Conservation (phyloP, 1,140 invertebrate genomes). For the Fopius arisanus region DNA sequence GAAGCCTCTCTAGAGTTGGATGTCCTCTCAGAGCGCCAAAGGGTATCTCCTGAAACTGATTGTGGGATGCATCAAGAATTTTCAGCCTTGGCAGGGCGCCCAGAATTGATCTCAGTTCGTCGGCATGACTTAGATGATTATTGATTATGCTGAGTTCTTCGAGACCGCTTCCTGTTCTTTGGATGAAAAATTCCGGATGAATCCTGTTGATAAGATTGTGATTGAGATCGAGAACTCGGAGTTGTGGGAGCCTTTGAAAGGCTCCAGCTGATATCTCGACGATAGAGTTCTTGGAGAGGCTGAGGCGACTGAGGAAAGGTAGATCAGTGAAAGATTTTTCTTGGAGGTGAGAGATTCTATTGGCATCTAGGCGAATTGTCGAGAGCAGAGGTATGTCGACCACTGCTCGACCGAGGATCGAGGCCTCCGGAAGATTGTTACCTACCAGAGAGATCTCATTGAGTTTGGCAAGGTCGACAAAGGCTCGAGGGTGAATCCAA, state of each 20-base stretch:
- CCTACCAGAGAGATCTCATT: conserved; percentile 75
- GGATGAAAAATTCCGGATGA: conserved; percentile 82
- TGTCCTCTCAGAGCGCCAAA: conserved; percentile 79
- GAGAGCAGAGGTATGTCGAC: conserved; percentile 77
- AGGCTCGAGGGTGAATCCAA: conserved; percentile 80
- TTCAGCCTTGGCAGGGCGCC: conserved; percentile 79
- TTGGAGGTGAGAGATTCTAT: conserved; percentile 73
- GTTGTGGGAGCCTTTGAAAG: conserved; percentile 77
- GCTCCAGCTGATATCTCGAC: conserved; percentile 78
- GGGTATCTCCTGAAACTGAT: conserved; percentile 77
- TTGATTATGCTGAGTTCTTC: conserved; percentile 80
- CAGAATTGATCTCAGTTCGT: conserved; percentile 74
- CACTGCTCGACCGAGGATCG: conserved; percentile 78
- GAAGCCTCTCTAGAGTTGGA: conserved; percentile 78
- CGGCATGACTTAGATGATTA: conserved; percentile 78
- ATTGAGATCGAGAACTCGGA: conserved; percentile 79
- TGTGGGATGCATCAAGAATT: conserved; percentile 79
- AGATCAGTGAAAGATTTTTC: conserved; percentile 85
- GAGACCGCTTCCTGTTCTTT: conserved; percentile 73
- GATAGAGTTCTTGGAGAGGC: conserved; percentile 78
- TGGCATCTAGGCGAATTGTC: conserved; percentile 74
- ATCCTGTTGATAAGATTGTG: conserved; percentile 80
- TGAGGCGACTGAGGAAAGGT: conserved; percentile 73
- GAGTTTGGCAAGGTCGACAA: conserved; percentile 75
- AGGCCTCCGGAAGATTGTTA: conserved; percentile 79